A percentile compares a stretch with the other conserved stretches of the same genome.
Conservation (phyloP, 2,797 vertebrate genomes). For the Rhinophrynus dorsalis region DNA sequence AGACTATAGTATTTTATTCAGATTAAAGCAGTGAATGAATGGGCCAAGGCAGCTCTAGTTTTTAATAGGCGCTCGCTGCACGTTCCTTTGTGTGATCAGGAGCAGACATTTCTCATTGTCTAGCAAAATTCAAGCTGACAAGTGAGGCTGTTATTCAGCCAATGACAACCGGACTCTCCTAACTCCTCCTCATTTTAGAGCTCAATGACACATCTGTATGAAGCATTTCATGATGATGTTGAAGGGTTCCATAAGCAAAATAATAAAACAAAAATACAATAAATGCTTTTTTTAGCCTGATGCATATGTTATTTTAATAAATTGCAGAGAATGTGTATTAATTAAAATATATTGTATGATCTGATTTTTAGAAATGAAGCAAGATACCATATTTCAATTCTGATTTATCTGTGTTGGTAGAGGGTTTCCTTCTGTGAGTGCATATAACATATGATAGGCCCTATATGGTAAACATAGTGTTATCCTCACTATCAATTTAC, state of each 20-base stretch:
- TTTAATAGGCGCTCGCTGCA: constrained; percentile 52
- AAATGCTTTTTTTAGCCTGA: constrained; percentile 35
- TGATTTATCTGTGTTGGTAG: no score
- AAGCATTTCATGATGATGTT: constrained; percentile 54
- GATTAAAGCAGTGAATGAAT: constrained; percentile 63
- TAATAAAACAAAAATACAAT: constrained; percentile 52
- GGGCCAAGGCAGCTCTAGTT: constrained; percentile 55
- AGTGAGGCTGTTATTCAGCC: constrained; percentile 57
- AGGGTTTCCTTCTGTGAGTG: no score
- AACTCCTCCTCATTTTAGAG: constrained; percentile 59
- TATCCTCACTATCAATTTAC: no score
- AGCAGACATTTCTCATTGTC: constrained; percentile 22
- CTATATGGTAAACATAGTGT: no score
- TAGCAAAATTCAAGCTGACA: constrained; percentile 49
- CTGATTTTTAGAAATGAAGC: no score
- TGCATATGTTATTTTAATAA: constrained; percentile 47
- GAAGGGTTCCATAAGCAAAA: constrained; percentile 57
- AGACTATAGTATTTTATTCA: constrained; percentile 57
- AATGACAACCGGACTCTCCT: constrained; percentile 59
- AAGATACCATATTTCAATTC: no score
- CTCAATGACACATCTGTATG: constrained; percentile 58
- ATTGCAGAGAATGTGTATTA: constrained; percentile 18
- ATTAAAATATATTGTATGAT: no score
- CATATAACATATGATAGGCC: no score
- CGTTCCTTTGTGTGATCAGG: constrained; percentile 32